Evolutionary conservation across 2,888 invertebrate species (phyloP).

Genomic region (Torymus texanus): DNA sequence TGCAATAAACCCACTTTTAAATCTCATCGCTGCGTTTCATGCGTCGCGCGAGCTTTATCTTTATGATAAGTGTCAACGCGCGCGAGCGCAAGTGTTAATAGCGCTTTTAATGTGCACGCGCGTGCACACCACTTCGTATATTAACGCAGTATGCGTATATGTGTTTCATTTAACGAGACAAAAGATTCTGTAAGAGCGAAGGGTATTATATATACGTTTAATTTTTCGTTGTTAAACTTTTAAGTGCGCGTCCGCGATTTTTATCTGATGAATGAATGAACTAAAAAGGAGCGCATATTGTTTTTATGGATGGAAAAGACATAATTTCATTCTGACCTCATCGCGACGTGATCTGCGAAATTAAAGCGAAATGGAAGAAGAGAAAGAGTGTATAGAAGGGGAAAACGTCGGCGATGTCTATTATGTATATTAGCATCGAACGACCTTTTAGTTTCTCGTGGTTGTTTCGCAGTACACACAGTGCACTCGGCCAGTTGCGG

Average conservation of each 20-base stretch:
- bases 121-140: background rate
- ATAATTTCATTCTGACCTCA: background rate
- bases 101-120: constrained; percentile 3
- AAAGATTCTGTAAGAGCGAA: no score
- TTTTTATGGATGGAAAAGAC: constrained; percentile 28
- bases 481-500: constrained; percentile 24
- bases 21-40: constrained; percentile 39
- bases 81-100: constrained; percentile 34
- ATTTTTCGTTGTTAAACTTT: no score
- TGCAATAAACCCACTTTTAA: constrained; percentile 52
- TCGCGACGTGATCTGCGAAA: background rate
- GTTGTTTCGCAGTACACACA: constrained; percentile 32
- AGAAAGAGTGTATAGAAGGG: background rate
- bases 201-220: no score
- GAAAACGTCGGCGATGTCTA: constrained; percentile 16
- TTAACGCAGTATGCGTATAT: background rate
- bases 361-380: background rate
- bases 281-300: no score
- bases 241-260: no score
- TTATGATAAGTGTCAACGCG: constrained; percentile 49
- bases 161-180: no score
- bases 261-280: no score
- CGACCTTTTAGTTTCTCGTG: constrained; percentile 45
- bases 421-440: constrained; percentile 40
- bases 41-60: constrained; percentile 36